Conservation (phyloP, 2,797 vertebrate genomes). For the Novumbra hubbsi region DNA sequence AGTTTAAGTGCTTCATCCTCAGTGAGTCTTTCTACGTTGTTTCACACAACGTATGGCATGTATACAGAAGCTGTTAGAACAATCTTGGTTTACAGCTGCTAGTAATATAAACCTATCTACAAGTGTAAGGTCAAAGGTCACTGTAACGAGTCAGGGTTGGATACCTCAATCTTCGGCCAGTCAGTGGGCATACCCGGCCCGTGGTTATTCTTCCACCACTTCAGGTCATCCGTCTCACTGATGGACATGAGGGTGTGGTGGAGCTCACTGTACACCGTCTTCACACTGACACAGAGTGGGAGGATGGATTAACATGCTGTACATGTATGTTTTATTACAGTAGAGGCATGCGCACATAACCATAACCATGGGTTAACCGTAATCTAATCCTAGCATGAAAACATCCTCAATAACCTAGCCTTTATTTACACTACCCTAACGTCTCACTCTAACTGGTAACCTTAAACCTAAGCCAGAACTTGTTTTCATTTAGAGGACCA, state of each 20-base stretch:
- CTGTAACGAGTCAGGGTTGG: not conserved
- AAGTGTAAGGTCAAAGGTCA: not conserved
- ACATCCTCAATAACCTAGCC: too few relatives aligned
- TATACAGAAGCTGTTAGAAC: not conserved
- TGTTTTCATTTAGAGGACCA: too few relatives aligned
- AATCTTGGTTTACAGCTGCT: not conserved
- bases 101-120: not conserved
- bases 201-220: conserved; percentile 80
- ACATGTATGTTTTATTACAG: not conserved
- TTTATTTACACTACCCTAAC: too few relatives aligned
- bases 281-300: conserved; percentile 64
- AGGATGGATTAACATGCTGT: not conserved
- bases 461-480: too few relatives aligned
- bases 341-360: not conserved
- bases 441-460: too few relatives aligned
- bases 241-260: conserved; percentile 79
- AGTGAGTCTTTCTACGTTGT: not conserved
- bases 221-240: conserved; percentile 78
- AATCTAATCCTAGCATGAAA: too few relatives aligned
- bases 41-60: conserved; percentile 5
- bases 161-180: conserved; percentile 81
- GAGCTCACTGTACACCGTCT: conserved; percentile 80
- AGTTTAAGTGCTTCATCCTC: not conserved
- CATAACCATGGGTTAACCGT: too few relatives aligned
- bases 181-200: conserved; percentile 83